phyloP scores from a whole-genome alignment of 2,888 invertebrate species.

The Caenorhabditis japonica region DNA sequence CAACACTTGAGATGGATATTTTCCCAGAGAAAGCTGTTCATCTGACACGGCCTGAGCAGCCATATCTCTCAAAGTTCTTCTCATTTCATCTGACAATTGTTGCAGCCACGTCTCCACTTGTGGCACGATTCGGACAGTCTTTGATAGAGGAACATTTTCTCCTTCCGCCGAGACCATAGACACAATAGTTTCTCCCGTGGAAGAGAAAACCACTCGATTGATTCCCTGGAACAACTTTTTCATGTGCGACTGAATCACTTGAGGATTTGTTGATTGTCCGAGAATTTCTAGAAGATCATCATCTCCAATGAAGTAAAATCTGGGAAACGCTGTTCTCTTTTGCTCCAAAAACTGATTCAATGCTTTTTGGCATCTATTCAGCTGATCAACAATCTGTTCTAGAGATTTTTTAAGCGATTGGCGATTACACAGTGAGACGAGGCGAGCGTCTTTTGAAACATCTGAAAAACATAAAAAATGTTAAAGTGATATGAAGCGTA shows the following conservation, averaged over 20 bases:
- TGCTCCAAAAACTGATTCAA: conserved; percentile 95
- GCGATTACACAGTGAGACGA: conserved; percentile 84
- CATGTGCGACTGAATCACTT: conserved; percentile 90
- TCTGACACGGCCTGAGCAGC: conserved; percentile 81
- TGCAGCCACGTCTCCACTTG: conserved; percentile 87
- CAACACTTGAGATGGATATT: conserved; percentile 86
- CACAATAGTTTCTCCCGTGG: conserved; percentile 81
- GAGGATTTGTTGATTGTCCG: conserved; percentile 90
- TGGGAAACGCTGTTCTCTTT: conserved; percentile 91
- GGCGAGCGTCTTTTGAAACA: conserved; percentile 85
- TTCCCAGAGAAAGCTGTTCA: conserved; percentile 81
- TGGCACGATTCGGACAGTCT: conserved; percentile 84
- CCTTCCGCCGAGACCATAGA: conserved; percentile 86
- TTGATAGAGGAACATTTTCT: conserved; percentile 80
- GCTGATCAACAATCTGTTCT: conserved; percentile 87
- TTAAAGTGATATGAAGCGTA: background rate
- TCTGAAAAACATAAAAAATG: conserved; percentile 81
- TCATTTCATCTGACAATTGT: conserved; percentile 88
- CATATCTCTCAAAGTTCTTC: conserved; percentile 84
- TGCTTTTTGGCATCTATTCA: conserved; percentile 92
- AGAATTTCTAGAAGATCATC: conserved; percentile 96
- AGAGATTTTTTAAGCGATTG: conserved; percentile 84
- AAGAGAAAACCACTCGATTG: conserved; percentile 84
- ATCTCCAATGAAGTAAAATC: conserved; percentile 96
- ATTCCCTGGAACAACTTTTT: conserved; percentile 94